A percentile compares a stretch with the other conserved stretches of the same genome.
Evolutionary conservation across 2,888 invertebrate genomes (phyloP).

Genomic region (Lasioglossum malachurum): DNA sequence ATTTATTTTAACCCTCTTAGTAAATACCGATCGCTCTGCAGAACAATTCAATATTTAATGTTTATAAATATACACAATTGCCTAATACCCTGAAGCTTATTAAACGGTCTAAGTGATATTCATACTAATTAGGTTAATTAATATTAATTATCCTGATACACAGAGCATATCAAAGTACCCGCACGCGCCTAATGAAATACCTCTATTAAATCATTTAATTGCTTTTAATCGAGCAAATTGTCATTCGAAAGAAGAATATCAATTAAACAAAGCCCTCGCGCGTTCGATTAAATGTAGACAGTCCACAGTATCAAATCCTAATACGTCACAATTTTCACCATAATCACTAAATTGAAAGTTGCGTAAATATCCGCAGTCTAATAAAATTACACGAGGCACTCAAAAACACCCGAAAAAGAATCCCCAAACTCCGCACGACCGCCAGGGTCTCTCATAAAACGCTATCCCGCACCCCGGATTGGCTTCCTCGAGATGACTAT

Average conservation of each 20-base stretch:
- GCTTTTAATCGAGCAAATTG: background rate
- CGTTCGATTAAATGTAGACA: background rate
- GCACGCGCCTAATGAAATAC: background rate
- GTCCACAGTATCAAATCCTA: background rate
- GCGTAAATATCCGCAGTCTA: no score
- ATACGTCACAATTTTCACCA: no score
- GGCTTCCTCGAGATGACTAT: background rate
- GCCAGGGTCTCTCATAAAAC: background rate
- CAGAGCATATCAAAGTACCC: background rate
- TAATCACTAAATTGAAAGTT: no score
- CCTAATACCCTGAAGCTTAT: background rate
- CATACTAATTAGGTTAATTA: background rate
- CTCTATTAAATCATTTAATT: background rate
- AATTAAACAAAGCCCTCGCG: background rate
- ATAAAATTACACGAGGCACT: background rate
- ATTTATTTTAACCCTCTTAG: constrained; percentile 20
- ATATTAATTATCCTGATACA: background rate
- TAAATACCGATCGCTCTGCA: no score
- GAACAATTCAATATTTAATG: background rate
- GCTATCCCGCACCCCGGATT: background rate
- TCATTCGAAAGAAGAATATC: background rate
- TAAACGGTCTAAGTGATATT: background rate
- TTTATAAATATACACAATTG: background rate
- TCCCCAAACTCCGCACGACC: no score
- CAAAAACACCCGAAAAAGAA: background rate